Conservation (phyloP, 2,888 invertebrate genomes). For the Andrena flavipes region DNA sequence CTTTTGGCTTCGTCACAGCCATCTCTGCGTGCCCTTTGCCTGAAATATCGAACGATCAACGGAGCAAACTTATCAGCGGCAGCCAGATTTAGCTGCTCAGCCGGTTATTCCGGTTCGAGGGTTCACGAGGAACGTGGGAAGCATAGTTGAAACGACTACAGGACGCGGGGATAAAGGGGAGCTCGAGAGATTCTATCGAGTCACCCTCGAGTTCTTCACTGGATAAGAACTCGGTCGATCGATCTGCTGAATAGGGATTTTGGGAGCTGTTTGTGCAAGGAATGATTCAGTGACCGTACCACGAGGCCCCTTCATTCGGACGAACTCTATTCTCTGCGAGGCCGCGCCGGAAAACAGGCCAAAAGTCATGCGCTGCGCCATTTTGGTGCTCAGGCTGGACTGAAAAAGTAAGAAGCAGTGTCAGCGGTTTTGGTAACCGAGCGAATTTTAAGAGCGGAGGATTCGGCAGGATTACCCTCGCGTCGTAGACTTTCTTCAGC, state of each 20-base stretch:
- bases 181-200: too few relatives aligned
- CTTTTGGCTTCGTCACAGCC: conserved; percentile 97
- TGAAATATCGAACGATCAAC: conserved; percentile 41
- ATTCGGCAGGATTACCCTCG: conserved; percentile 89
- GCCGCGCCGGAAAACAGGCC: conserved; percentile 92
- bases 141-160: too few relatives aligned
- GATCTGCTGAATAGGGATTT: neutral
- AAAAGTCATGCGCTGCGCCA: conserved; percentile 98
- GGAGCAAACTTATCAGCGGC: too few relatives aligned
- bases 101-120: too few relatives aligned
- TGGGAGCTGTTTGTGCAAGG: neutral
- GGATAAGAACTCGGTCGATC: neutral
- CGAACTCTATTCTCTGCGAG: conserved; percentile 97
- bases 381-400: conserved; percentile 97
- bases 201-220: too few relatives aligned
- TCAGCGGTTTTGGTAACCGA: neutral
- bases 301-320: conserved; percentile 98
- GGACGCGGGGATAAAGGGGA: too few relatives aligned
- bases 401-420: conserved; percentile 83
- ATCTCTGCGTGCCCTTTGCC: conserved; percentile 98
- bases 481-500: conserved; percentile 97
- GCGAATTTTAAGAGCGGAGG: neutral
- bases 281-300: conserved; percentile 84
- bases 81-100: too few relatives aligned
- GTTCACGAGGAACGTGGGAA: too few relatives aligned